Evolutionary conservation across 2,113 vertebrate species (phyloP).

Genomic region (Pelodiscus sinensis): DNA sequence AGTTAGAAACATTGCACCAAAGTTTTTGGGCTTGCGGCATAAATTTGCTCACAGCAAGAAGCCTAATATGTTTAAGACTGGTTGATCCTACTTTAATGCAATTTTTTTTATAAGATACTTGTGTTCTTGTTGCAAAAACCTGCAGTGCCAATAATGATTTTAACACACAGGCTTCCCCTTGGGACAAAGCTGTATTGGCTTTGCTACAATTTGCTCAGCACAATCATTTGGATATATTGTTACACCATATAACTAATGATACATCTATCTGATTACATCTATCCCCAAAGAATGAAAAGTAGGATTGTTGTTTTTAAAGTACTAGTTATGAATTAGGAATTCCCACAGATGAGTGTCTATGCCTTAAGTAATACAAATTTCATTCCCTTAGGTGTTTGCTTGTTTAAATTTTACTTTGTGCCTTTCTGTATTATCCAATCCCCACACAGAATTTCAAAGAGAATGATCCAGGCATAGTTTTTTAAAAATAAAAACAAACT

Average conservation of each 20-base stretch:
- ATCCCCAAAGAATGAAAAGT: neutral
- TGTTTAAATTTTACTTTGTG: neutral
- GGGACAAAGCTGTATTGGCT: neutral
- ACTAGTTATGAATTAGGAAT: neutral
- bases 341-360: neutral
- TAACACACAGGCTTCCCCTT: conserved; percentile 13
- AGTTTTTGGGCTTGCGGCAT: neutral
- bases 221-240: neutral
- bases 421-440: neutral
- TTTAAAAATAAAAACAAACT: neutral
- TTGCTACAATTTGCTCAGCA: neutral
- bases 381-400: neutral
- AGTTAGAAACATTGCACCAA: neutral
- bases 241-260: neutral
- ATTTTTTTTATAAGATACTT: conserved; percentile 29
- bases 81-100: conserved; percentile 23
- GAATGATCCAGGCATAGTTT: neutral
- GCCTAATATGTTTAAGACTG: conserved; percentile 1
- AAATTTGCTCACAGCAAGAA: conserved; percentile 14
- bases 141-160: neutral
- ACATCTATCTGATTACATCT: neutral
- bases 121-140: conserved; percentile 21
- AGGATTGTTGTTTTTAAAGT: neutral
- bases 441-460: neutral
- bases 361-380: neutral